Evolutionary conservation across 30 jellyfish, hydroid and myxozoan genomes (phyloP).

Genomic region (Morbakka virulenta): DNA sequence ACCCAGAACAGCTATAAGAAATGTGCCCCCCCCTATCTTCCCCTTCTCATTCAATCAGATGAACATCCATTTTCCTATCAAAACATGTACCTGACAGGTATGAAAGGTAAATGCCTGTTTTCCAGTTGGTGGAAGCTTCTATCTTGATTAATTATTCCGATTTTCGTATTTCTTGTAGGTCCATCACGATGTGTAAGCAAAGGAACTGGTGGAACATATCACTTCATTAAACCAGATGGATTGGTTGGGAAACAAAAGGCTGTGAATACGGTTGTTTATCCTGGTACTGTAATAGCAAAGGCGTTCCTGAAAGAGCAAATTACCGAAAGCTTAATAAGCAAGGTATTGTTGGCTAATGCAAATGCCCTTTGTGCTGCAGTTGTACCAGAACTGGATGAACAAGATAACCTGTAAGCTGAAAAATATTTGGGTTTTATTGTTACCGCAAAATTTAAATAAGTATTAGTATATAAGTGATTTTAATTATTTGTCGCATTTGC

Average conservation of each 20-base stretch:
- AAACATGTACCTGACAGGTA: too few relatives aligned
- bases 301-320: constrained; percentile 79
- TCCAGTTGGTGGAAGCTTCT: too few relatives aligned
- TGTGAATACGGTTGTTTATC: constrained; percentile 81
- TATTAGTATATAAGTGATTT: neutral
- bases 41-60: too few relatives aligned
- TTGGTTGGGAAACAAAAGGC: constrained; percentile 46
- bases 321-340: constrained; percentile 77
- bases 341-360: constrained; percentile 90
- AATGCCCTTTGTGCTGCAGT: constrained; percentile 96
- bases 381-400: constrained; percentile 77
- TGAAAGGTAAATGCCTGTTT: too few relatives aligned
- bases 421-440: neutral
- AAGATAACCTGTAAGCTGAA: constrained; percentile 68
- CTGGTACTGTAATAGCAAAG: constrained; percentile 96
- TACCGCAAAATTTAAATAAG: neutral
- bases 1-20: too few relatives aligned
- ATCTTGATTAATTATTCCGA: too few relatives aligned
- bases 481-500: too few relatives aligned
- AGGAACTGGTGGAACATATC: neutral
- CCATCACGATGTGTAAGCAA: constrained; percentile 9
- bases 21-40: too few relatives aligned
- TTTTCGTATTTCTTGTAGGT: neutral
- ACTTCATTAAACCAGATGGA: constrained; percentile 57
- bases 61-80: too few relatives aligned